Conservation (phyloP, 92 coral and sea anemone genomes). For the Phenganax subtilis region DNA sequence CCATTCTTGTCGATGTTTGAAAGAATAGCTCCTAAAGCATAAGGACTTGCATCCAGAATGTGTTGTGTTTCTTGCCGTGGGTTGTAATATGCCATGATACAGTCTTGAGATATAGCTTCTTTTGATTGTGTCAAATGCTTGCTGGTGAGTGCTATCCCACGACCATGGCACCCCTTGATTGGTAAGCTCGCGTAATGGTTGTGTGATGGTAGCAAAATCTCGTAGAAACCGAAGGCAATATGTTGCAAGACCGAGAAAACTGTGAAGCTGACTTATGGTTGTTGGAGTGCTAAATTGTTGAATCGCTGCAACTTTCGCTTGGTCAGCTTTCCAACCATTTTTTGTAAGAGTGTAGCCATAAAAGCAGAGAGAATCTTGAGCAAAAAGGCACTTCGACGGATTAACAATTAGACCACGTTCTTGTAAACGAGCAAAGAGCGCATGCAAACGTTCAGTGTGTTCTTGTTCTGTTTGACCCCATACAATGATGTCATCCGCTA, state of each 20-base stretch:
- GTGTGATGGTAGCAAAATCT: constrained; percentile 20
- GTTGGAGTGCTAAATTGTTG: background rate
- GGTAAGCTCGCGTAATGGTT: constrained; percentile 2
- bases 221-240: constrained; percentile 7
- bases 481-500: constrained; percentile 34
- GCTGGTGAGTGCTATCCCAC: constrained; percentile 25
- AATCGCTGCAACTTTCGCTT: constrained; percentile 19
- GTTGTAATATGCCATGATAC: constrained; percentile 50
- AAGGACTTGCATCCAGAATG: constrained; percentile 39
- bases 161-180: constrained; percentile 13
- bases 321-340: constrained; percentile 21
- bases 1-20: constrained; percentile 42
- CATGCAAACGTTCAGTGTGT: constrained; percentile 22
- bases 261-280: constrained; percentile 4
- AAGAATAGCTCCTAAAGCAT: constrained; percentile 42
- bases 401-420: constrained; percentile 13
- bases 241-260: constrained; percentile 16
- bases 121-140: constrained; percentile 18
- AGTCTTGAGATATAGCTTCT: constrained; percentile 23
- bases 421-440: background rate
- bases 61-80: constrained; percentile 28
- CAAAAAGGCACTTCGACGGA: constrained; percentile 25
- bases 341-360: constrained; percentile 27
- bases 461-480: constrained; percentile 36
- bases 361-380: constrained; percentile 27